Conservation (phyloP, 2,113 vertebrate species). For the Raja brachyura region DNA sequence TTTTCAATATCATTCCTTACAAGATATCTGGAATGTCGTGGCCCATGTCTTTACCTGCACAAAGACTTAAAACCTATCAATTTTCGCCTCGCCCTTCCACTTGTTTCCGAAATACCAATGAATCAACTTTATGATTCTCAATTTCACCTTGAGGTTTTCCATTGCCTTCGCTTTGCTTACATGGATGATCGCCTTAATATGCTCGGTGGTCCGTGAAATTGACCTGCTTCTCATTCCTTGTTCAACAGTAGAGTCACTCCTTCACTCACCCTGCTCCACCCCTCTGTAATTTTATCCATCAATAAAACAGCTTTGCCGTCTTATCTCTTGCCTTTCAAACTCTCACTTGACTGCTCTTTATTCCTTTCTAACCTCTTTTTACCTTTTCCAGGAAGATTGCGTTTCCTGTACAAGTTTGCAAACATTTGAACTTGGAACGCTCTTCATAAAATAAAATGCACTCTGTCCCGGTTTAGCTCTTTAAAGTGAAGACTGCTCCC, state of each 20-base stretch:
- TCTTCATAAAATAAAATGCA: not conserved
- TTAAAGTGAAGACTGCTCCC: constrained; percentile 9
- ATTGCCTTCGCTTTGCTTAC: not conserved
- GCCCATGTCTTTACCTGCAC: not conserved
- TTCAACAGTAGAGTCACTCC: not conserved
- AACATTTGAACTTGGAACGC: not conserved
- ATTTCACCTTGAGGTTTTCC: not conserved
- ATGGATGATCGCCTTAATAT: not conserved
- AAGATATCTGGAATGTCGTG: not conserved
- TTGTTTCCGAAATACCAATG: not conserved
- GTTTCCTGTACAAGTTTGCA: not conserved
- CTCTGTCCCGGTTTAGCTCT: not conserved
- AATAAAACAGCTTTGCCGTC: not conserved
- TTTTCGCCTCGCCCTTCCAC: too few species aligned
- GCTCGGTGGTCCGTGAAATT: not conserved
- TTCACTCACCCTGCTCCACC: not conserved
- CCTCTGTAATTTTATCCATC: not conserved
- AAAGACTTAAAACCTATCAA: not conserved
- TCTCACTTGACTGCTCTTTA: not conserved
- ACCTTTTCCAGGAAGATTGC: not conserved
- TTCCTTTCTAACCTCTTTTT: not conserved
- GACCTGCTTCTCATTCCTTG: not conserved
- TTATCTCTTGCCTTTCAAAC: not conserved
- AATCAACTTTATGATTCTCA: not conserved
- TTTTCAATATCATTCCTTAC: not conserved